A percentile compares a stretch with the other conserved stretches of the same genome.
Evolutionary conservation across 1,140 invertebrate genomes (phyloP).

Genomic region (Gryllus bimaculatus): DNA sequence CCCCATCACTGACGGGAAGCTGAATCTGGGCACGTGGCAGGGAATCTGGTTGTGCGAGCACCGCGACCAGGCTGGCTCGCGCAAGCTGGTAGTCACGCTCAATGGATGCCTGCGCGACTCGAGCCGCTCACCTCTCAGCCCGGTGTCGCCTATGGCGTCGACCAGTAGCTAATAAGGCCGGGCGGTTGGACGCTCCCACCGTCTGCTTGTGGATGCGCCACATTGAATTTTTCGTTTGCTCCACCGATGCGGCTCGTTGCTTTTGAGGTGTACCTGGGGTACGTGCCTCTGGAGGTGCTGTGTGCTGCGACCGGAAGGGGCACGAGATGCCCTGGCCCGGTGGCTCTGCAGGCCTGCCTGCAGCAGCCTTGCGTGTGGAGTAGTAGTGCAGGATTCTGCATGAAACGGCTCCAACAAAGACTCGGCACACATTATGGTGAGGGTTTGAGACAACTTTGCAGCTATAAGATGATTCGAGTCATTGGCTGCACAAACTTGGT

Average conservation of each 20-base stretch:
- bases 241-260: not conserved
- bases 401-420: too few relatives aligned
- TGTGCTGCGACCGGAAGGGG: not conserved
- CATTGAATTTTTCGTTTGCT: too few relatives aligned
- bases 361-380: too few relatives aligned
- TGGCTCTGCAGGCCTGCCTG: too few relatives aligned
- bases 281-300: too few relatives aligned
- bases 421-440: too few relatives aligned
- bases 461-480: not conserved
- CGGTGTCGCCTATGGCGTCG: slow-evolving; percentile 71
- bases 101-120: slow-evolving; percentile 79
- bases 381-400: too few relatives aligned
- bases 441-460: not conserved
- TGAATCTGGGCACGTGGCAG: slow-evolving; percentile 94
- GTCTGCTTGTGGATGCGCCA: not conserved
- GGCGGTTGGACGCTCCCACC: not conserved
- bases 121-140: slow-evolving; percentile 70
- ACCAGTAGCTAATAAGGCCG: slow-evolving; percentile 65
- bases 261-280: not conserved
- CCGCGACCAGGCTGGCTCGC: slow-evolving; percentile 84
- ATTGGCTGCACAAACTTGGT: not conserved
- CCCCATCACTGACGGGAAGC: slow-evolving; percentile 88
- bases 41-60: slow-evolving; percentile 97
- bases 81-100: slow-evolving; percentile 83
- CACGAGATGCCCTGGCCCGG: not conserved